Evolutionary conservation across 2,113 vertebrate genomes (phyloP), one percentile per base, ranked within the genome.

Genomic region (Octodon degus): DNA sequence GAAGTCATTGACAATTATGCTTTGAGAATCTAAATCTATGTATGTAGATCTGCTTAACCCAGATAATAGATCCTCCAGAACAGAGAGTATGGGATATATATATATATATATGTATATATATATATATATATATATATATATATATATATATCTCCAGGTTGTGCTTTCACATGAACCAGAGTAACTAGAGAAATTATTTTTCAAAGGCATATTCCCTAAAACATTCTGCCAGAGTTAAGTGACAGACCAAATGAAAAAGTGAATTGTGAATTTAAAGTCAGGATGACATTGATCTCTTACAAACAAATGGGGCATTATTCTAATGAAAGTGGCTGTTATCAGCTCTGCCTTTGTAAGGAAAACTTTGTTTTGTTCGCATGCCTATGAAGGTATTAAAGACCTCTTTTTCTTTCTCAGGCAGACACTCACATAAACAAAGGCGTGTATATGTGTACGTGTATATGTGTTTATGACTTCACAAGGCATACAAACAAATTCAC

Each of bases 141-240:
- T 94, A 91, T n/a, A n/a, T n/a, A n/a, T n/a, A n/a, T n/a, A n/a
- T n/a, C 86, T 17, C 6, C 27, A 25, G 0, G 3, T 16, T 70
- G 3, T 53, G n/a, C 53, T 95, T 91, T 76, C 53, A 83, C 12
- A 83, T 19, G 5, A 95, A 67, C 32, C 24, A 95, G n/a, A 85
- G 43, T 55, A 83, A 84, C 81, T 53, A 68, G 9, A 86, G 7
- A 86, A 77, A 77, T 53, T 81, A 70, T 84, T 96, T 91, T 17
- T 81, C 86, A 77, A 90, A 77, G 50, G 93, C 53, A 43, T 13
- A 89, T 86, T 96, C 60, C 79, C 16, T 94, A 93, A 85, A 87
- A 86, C 37, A 72, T 83, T 83, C 47, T 87, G 60, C 74, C 72
- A 93, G 10, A 94, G 58, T 67, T 67, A 93, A 72, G 32, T 83